Base-by-base conservation (phyloP, 53 echinoderm and acorn worm species). In the Zoroaster sp. region DNA sequence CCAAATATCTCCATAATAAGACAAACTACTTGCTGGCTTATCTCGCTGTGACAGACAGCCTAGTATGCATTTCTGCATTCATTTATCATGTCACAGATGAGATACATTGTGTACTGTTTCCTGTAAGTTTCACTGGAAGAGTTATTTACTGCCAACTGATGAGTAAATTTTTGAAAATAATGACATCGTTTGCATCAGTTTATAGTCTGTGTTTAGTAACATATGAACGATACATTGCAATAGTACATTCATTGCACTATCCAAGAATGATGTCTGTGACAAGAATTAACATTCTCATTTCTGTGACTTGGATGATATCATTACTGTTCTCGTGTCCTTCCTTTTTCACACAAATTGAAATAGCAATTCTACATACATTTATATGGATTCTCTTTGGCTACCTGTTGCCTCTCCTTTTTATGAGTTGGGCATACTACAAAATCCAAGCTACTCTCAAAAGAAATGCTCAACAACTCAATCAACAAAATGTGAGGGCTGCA, bases 11-110 rank as follows among this genome's bases (percentile, higher is more conserved):
- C 15, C 83, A 69, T 68, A 83, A 31, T 43, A 45, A 44, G 34
- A 83, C 83, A 8, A 83, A 83, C 47, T 68, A 44, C 17, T 34
- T 83, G 44, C 69, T 83, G 83, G 83, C 68, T 30, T 68, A 83
- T 35, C 40, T 83, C 45, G 68, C 83, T 44, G 69, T 69, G 15
- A 69, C 83, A 34, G 83, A 83, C 12, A 83, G 18, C 20, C 2
- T 52, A 52, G 17, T 20, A 18, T 78, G 78, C 30, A 21, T 74
- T 4, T 1, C 3, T 40, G 38, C 4, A 20, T 5, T 38, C 38
- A 4, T 40, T 21, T 23, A 40, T 18, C 5, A 73, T 20, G 21
- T 73, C 40, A 5, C 4, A 39, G 40, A 18, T 4, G 20, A 52
- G 1, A 52, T 3, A 52, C 17, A 15, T 4, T 73, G 73, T 41